Evolutionary conservation across 2,888 invertebrate genomes (phyloP).

Genomic region (Alviniconcha strummeri): DNA sequence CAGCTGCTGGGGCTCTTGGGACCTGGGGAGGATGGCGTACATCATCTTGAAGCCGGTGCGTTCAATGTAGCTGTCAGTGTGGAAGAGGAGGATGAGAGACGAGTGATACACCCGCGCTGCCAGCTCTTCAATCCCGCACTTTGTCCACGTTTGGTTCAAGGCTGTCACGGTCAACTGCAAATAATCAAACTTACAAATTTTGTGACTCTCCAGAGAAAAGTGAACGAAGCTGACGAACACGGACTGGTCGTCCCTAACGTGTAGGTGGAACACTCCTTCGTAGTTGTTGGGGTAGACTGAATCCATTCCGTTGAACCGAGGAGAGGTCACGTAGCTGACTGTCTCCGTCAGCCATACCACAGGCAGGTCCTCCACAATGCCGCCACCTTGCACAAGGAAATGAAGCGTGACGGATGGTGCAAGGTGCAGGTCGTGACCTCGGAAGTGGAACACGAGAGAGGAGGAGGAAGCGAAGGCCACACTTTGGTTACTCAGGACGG

Average conservation of each 20-base stretch:
- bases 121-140: neutral
- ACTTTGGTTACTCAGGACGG: neutral
- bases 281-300: neutral
- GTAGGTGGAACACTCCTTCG: neutral
- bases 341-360: neutral
- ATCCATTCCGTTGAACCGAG: neutral
- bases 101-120: neutral
- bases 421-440: neutral
- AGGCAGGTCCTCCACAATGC: neutral
- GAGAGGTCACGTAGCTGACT: neutral
- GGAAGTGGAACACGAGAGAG: neutral
- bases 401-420: neutral
- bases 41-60: constrained; percentile 23
- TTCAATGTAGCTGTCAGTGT: neutral
- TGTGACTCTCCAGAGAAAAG: constrained; percentile 15
- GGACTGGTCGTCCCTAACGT: neutral
- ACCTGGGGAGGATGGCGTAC: constrained; percentile 16
- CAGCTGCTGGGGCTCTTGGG: neutral
- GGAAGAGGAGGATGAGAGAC: neutral
- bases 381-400: neutral
- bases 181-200: constrained; percentile 1
- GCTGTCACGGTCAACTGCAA: neutral
- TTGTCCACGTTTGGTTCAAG: neutral
- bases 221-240: constrained; percentile 26
- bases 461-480: neutral